Evolutionary conservation across 2,888 invertebrate genomes (phyloP).

Genomic region (Campoplex capitator): DNA sequence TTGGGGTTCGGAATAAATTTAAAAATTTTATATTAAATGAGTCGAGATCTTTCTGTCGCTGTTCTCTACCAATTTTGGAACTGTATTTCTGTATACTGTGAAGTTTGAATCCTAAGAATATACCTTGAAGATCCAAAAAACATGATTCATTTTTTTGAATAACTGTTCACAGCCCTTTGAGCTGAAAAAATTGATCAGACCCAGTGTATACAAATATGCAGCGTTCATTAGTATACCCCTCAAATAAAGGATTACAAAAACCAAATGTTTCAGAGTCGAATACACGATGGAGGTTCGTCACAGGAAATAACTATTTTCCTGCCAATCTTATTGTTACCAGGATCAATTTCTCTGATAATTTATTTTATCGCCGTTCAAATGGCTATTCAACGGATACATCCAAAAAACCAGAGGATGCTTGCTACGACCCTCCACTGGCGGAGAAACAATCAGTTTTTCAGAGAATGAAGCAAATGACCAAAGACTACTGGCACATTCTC

Average conservation of each 20-base stretch:
- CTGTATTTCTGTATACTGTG: background rate
- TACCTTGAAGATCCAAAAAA: background rate
- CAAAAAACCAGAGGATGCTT: constrained; percentile 53
- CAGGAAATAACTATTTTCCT: background rate
- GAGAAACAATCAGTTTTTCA: constrained; percentile 89
- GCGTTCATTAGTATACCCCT: background rate
- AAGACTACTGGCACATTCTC: constrained; percentile 98
- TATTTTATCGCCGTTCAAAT: constrained; percentile 1
- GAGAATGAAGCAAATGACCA: constrained; percentile 95
- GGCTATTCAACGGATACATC: constrained; percentile 46
- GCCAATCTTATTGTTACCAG: constrained; percentile 17
- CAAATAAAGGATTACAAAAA: background rate
- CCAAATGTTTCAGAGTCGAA: constrained; percentile 61
- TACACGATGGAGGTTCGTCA: constrained; percentile 32
- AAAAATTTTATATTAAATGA: background rate
- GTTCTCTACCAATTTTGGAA: background rate
- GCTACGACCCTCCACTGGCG: constrained; percentile 49
- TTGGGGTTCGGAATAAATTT: background rate
- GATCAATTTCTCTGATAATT: constrained; percentile 25
- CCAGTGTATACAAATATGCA: background rate
- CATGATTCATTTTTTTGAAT: background rate
- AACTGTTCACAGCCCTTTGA: background rate
- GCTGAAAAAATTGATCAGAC: background rate
- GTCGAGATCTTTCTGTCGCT: background rate
- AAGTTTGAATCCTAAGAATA: background rate